These are phyloP conservation scores for Ahaetulla prasina DNA, from an alignment of 2,113 vertebrate genomes.

Conservation along the genomic window DNA sequence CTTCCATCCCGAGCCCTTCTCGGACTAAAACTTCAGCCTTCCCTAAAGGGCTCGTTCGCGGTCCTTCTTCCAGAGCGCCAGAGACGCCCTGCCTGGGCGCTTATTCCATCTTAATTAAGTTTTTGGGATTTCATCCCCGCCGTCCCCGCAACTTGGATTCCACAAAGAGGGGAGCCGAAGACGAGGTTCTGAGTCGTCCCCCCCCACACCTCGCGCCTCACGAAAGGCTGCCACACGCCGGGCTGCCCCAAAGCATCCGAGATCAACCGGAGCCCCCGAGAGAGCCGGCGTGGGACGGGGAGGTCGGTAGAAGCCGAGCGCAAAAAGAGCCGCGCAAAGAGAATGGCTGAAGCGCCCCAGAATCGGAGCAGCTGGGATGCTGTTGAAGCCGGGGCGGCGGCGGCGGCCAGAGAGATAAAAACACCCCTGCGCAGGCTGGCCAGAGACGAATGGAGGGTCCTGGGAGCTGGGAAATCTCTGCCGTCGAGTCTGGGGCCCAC, in stretches of 20 bases:
- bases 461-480: fast-evolving
- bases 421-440: not conserved
- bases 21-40: not conserved
- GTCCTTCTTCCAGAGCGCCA: not conserved
- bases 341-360: conserved; percentile 48
- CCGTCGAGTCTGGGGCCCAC: fast-evolving
- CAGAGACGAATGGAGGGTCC: not conserved
- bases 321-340: not conserved
- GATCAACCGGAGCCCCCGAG: not conserved
- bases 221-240: not conserved
- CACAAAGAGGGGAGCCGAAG: conserved; percentile 4
- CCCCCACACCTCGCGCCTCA: fast-evolving
- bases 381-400: fast-evolving
- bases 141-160: not conserved
- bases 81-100: not conserved
- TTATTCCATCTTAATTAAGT: not conserved
- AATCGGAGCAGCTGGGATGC: conserved; percentile 30
- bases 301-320: not conserved
- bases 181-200: not conserved
- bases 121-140: not conserved
- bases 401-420: not conserved
- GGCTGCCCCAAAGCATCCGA: not conserved
- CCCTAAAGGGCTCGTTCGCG: fast-evolving
- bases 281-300: not conserved
- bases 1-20: not conserved